Conservation (phyloP, 2,113 vertebrate species). For the Dasyprocta punctata region DNA sequence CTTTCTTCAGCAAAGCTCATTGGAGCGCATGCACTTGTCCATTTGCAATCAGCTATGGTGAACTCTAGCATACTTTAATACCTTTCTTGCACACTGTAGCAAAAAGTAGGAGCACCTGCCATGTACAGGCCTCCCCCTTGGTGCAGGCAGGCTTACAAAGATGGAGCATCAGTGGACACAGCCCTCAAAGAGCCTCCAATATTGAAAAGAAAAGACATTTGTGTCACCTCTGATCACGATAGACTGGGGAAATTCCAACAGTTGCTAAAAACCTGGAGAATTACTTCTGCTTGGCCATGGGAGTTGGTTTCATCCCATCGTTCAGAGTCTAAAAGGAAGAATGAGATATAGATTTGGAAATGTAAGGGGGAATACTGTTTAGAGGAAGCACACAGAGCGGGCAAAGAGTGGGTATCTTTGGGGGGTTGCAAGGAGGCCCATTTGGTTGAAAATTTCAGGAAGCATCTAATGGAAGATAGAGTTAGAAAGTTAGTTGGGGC, state of each 20-base stretch:
- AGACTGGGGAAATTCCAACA: not conserved
- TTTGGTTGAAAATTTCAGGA: not conserved
- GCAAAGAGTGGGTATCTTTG: not conserved
- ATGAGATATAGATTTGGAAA: not conserved
- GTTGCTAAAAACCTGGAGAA: not conserved
- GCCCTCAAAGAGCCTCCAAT: not conserved
- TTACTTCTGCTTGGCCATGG: not conserved
- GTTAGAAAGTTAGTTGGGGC: not conserved
- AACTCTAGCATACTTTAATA: not conserved
- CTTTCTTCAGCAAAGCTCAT: conserved; percentile 10
- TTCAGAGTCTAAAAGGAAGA: not conserved
- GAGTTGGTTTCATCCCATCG: not conserved
- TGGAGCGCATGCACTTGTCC: not conserved
- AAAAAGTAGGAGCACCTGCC: not conserved
- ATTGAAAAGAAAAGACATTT: not conserved
- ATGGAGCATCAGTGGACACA: not conserved
- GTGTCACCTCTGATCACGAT: not conserved
- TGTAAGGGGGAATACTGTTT: not conserved
- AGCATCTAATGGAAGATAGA: not conserved
- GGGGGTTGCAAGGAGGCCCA: not conserved
- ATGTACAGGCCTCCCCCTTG: rapidly evolving
- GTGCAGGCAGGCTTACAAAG: not conserved
- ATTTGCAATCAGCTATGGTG: not conserved
- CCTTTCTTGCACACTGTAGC: not conserved
- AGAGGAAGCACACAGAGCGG: not conserved